Evolutionary conservation across 92 coral and sea anemone genomes (phyloP).

Genomic region (Umimayanthus chanpuru): DNA sequence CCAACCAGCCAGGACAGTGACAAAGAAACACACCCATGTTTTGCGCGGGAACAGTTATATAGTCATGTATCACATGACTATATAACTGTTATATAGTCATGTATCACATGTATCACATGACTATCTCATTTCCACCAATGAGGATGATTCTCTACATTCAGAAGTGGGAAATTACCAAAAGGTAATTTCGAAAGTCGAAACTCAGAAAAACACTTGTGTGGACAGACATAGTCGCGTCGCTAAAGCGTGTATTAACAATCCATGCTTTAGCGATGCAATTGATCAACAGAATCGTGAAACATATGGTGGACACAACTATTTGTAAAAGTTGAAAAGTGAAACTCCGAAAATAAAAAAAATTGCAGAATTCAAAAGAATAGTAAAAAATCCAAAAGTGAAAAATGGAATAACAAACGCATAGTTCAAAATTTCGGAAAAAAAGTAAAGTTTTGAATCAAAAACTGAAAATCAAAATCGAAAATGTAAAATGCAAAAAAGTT

Average conservation of each 20-base stretch:
- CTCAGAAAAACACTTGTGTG: background rate
- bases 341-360: too few relatives aligned
- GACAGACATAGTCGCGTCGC: conserved; percentile 4
- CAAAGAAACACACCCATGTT: too few relatives aligned
- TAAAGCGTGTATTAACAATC: conserved; percentile 7
- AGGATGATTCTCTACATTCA: conserved; percentile 18
- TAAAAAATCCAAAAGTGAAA: too few relatives aligned
- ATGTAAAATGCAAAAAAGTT: too few relatives aligned
- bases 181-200: background rate
- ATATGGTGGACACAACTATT: background rate
- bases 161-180: conserved; percentile 14
- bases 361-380: too few relatives aligned
- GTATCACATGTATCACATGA: conserved; percentile 13
- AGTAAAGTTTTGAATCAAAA: too few relatives aligned
- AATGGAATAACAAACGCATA: too few relatives aligned
- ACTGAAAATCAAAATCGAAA: too few relatives aligned
- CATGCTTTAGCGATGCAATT: background rate
- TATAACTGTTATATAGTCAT: background rate
- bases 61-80: conserved; percentile 14
- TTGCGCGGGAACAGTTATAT: background rate
- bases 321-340: too few relatives aligned
- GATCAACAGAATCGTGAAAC: background rate
- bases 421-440: too few relatives aligned
- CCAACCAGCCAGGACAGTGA: too few relatives aligned
- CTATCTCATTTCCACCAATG: background rate